A percentile compares a stretch with the other conserved stretches of the same genome.
phyloP scores from a whole-genome alignment of 2,113 vertebrate genomes.

The Nibea coibor region DNA sequence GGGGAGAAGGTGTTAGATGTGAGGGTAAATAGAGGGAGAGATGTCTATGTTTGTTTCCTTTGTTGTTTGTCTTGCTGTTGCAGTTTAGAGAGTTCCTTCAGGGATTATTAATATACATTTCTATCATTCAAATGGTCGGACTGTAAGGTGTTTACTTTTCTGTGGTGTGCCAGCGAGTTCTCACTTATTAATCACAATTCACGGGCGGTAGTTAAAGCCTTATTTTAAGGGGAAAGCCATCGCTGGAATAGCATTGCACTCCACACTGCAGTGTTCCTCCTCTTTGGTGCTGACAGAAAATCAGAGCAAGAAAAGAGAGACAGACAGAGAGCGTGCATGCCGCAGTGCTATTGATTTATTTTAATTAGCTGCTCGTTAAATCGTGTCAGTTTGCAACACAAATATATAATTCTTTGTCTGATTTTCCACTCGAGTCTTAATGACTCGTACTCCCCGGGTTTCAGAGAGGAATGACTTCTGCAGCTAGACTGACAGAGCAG shows the following conservation, averaged over 20 bases:
- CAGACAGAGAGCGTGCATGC: slow-evolving; percentile 70
- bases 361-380: slow-evolving; percentile 88
- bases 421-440: slow-evolving; percentile 80
- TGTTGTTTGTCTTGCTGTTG: slow-evolving; percentile 49
- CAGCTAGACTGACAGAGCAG: slow-evolving; percentile 69
- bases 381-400: slow-evolving; percentile 84
- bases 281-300: slow-evolving; percentile 62
- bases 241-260: slow-evolving; percentile 32
- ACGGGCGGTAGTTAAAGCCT: background rate
- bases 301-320: slow-evolving; percentile 58
- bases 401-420: slow-evolving; percentile 86
- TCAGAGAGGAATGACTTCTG: slow-evolving; percentile 70
- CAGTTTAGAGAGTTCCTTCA: slow-evolving; percentile 1
- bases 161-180: background rate
- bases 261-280: slow-evolving; percentile 60
- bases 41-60: slow-evolving; percentile 66
- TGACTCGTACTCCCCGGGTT: slow-evolving; percentile 74
- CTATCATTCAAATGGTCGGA: background rate
- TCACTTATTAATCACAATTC: slow-evolving; percentile 23
- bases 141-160: slow-evolving; percentile 16
- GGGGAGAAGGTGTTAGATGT: slow-evolving; percentile 65
- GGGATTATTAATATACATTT: slow-evolving; percentile 19
- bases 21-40: slow-evolving; percentile 63
- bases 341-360: slow-evolving; percentile 88
- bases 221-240: slow-evolving; percentile 47